These are phyloP conservation scores for Drosophila bifasciata DNA, from an alignment of 1,140 invertebrate species.

Conservation along the genomic window DNA sequence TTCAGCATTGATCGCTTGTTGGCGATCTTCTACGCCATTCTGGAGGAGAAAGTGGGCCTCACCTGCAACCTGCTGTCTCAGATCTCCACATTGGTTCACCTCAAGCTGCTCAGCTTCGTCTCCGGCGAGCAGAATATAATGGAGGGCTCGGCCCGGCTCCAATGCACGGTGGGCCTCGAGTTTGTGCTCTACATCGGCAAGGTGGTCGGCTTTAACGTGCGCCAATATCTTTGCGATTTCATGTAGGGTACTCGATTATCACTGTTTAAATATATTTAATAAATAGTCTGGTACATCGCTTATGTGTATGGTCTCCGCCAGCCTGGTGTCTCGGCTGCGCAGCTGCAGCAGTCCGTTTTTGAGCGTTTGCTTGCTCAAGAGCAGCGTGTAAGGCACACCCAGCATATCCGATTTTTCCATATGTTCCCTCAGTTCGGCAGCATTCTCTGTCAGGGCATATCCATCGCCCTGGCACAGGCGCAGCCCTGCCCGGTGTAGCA, in stretches of 20 bases:
- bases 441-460: slow-evolving; percentile 11
- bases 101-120: slow-evolving; percentile 87
- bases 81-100: slow-evolving; percentile 90
- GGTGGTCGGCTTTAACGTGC: slow-evolving; percentile 89
- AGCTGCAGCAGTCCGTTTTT: slow-evolving; percentile 89
- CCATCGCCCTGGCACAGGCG: slow-evolving; percentile 67
- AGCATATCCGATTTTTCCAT: slow-evolving; percentile 83
- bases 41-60: slow-evolving; percentile 92
- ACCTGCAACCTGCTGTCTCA: slow-evolving; percentile 93
- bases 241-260: slow-evolving; percentile 78
- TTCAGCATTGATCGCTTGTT: slow-evolving; percentile 93
- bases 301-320: slow-evolving; percentile 84
- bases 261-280: slow-evolving; percentile 74
- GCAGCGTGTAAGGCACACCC: slow-evolving; percentile 84
- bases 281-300: slow-evolving; percentile 79
- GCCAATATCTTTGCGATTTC: slow-evolving; percentile 90
- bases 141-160: slow-evolving; percentile 87
- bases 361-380: slow-evolving; percentile 87
- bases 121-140: slow-evolving; percentile 87
- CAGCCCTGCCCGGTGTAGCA: slow-evolving; percentile 84
- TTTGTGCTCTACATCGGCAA: slow-evolving; percentile 89
- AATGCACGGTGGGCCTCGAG: slow-evolving; percentile 90
- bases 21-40: slow-evolving; percentile 96
- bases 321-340: slow-evolving; percentile 89
- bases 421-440: slow-evolving; percentile 38